Conservation (phyloP, 2,113 vertebrate genomes). For the Eulemur rufifrons region DNA sequence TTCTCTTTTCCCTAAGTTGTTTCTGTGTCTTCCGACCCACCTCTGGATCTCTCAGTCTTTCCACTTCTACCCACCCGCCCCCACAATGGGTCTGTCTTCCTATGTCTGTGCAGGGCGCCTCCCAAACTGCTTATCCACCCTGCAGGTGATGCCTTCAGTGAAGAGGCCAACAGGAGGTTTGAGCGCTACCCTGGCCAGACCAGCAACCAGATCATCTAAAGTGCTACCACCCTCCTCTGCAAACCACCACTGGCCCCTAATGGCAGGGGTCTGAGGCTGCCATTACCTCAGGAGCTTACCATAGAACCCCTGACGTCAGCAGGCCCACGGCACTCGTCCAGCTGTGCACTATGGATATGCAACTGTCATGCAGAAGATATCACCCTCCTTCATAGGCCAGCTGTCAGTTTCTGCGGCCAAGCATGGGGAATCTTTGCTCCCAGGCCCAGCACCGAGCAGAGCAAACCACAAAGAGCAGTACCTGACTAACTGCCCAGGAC, state of each 20-base stretch:
- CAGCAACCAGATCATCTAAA: constrained; percentile 95
- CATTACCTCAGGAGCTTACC: constrained; percentile 66
- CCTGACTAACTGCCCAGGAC: constrained; percentile 2
- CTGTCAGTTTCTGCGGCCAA: background rate
- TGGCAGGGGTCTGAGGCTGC: constrained; percentile 55
- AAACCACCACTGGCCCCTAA: constrained; percentile 49
- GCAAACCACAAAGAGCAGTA: background rate
- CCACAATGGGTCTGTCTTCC: background rate
- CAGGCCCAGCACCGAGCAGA: background rate
- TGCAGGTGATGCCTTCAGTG: constrained; percentile 95
- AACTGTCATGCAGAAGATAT: background rate
- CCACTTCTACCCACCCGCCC: background rate
- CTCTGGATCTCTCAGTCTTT: background rate
- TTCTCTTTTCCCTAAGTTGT: background rate
- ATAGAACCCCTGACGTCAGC: background rate
- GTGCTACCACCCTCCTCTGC: background rate
- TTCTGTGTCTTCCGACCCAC: background rate
- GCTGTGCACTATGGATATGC: background rate
- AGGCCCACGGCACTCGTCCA: background rate
- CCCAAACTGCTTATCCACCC: background rate
- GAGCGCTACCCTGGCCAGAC: constrained; percentile 97
- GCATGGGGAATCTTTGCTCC: background rate
- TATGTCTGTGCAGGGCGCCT: background rate
- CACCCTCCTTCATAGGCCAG: background rate
- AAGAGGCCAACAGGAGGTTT: constrained; percentile 94